A percentile compares a stretch with the other conserved stretches of the same genome.
Conservation (phyloP, 2,797 vertebrate genomes). For the Choloepus didactylus region DNA sequence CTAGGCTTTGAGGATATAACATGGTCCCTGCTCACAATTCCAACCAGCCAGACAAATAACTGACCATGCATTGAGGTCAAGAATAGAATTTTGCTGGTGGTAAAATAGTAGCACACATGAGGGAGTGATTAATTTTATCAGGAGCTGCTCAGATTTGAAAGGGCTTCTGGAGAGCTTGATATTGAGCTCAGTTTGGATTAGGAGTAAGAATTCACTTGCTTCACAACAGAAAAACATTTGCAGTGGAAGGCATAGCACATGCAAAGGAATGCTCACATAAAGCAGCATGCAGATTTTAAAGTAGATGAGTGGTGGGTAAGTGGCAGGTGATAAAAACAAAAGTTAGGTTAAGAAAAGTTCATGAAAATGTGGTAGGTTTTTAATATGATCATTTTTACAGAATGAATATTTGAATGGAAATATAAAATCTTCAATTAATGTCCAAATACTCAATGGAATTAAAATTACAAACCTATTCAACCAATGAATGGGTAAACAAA, state of each 20-base stretch:
- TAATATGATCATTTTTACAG: conserved; percentile 1
- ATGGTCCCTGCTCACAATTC: not conserved
- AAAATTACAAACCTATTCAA: not conserved
- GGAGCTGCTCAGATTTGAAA: not conserved
- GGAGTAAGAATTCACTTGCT: not conserved
- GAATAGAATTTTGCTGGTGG: not conserved
- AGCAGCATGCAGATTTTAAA: not conserved
- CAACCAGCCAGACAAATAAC: not conserved
- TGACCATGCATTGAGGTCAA: not conserved
- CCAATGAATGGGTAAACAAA: too few relatives aligned
- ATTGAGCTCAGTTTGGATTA: not conserved
- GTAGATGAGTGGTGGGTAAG: not conserved
- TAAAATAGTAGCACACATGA: not conserved
- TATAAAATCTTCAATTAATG: conserved; percentile 29
- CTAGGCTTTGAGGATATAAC: not conserved
- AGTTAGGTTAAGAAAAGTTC: not conserved
- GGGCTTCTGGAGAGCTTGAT: not conserved
- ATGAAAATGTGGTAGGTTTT: not conserved
- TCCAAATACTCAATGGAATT: not conserved
- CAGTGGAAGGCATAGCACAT: not conserved
- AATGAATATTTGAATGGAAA: conserved; percentile 1
- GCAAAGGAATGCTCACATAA: not conserved
- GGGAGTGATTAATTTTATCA: not conserved
- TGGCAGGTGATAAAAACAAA: not conserved
- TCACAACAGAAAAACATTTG: not conserved